A percentile compares a stretch with the other conserved stretches of the same genome.
These are phyloP conservation scores for Henricia sp. DNA, from an alignment of 53 echinoderm and acorn worm genomes.

Conservation along the genomic window DNA sequence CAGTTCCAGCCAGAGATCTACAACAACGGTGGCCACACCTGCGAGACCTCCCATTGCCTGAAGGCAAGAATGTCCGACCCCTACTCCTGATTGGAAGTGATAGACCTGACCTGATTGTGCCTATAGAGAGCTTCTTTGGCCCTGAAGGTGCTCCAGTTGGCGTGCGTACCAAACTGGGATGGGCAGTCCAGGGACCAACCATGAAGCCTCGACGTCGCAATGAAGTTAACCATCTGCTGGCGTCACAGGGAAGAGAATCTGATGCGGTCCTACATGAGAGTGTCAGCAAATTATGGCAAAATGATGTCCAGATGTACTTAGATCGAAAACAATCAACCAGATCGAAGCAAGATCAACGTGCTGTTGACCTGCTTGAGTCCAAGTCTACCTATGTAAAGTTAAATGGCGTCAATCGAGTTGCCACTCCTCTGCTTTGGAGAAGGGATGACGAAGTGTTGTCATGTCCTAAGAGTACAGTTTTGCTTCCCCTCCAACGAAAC, in stretches of 20 bases:
- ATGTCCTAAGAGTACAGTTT: background rate
- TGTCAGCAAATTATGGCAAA: constrained; percentile 6
- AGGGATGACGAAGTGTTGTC: background rate
- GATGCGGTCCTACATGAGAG: constrained; percentile 16
- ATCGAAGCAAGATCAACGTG: constrained; percentile 27
- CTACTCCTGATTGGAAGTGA: constrained; percentile 30
- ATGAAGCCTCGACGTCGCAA: background rate
- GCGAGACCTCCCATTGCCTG: background rate
- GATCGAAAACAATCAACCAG: constrained; percentile 17
- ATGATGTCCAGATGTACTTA: constrained; percentile 5
- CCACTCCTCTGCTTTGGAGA: constrained; percentile 34
- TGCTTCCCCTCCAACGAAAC: background rate
- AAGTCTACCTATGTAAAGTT: constrained; percentile 26
- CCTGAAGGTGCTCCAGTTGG: constrained; percentile 31
- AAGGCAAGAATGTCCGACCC: constrained; percentile 19
- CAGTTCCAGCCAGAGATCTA: constrained; percentile 1
- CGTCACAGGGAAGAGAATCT: background rate
- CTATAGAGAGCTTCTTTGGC: constrained; percentile 21
- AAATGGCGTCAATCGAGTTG: constrained; percentile 6
- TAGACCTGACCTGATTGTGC: constrained; percentile 15
- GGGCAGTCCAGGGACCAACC: constrained; percentile 35
- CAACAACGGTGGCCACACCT: constrained; percentile 10
- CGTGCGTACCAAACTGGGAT: constrained; percentile 25
- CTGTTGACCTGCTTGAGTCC: constrained; percentile 1
- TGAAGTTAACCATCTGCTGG: background rate